phyloP scores from a whole-genome alignment of 2,797 vertebrate genomes.

The Sebastes itinus region DNA sequence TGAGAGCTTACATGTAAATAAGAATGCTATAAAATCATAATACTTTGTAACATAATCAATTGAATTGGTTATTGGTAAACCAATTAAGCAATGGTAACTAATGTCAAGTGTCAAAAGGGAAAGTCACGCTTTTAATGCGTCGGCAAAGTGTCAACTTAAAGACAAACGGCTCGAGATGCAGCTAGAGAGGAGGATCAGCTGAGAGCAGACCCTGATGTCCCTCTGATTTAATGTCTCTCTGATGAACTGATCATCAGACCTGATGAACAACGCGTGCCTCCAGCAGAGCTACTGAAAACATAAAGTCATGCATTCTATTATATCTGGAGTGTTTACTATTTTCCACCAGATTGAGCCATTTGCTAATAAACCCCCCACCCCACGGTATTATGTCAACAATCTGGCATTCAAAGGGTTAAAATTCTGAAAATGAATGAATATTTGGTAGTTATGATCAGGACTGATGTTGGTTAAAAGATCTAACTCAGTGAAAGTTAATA shows the following conservation, averaged over 20 bases:
- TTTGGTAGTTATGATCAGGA: not conserved
- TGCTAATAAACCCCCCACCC: too few relatives aligned
- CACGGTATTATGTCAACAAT: accelerated
- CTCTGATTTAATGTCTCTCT: not conserved
- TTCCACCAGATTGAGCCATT: not conserved
- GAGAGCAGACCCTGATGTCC: not conserved
- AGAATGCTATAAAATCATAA: not conserved
- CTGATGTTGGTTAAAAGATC: not conserved
- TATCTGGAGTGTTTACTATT: not conserved
- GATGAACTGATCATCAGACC: not conserved
- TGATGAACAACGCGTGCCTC: not conserved
- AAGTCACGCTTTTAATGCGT: not conserved
- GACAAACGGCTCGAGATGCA: not conserved
- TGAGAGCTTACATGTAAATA: not conserved
- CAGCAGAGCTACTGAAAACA: not conserved
- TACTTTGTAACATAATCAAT: not conserved
- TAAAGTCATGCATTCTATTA: not conserved
- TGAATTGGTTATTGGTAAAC: too few relatives aligned
- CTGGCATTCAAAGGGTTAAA: not conserved
- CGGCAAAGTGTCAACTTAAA: not conserved
- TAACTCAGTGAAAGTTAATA: not conserved
- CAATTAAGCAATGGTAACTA: too few relatives aligned
- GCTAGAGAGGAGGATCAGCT: not conserved
- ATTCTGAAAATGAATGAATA: not conserved
- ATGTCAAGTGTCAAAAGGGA: not conserved